A percentile compares a stretch with the other conserved stretches of the same genome.
These are phyloP conservation scores for Brachionus plicatilis DNA, from an alignment of 1,140 invertebrate species.

Conservation along the genomic window DNA sequence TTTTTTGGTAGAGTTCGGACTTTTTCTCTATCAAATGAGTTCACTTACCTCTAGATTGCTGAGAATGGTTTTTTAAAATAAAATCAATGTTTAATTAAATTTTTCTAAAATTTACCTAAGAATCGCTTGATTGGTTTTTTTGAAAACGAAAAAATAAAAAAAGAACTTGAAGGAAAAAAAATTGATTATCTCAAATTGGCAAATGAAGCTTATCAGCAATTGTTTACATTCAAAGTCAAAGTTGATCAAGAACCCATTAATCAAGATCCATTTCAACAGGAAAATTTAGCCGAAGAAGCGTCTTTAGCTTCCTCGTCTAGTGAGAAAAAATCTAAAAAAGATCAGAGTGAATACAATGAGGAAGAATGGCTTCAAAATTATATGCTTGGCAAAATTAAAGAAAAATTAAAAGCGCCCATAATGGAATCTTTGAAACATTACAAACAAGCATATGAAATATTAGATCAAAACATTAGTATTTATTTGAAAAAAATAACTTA, in stretches of 20 bases:
- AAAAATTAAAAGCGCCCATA: neutral
- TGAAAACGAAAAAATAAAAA: neutral
- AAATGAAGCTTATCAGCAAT: neutral
- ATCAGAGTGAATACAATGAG: neutral
- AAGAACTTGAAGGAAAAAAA: neutral
- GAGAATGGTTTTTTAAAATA: neutral
- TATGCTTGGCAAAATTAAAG: slow-evolving; percentile 33
- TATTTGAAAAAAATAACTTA: slow-evolving; percentile 33
- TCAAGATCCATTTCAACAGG: neutral
- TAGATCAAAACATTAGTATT: neutral
- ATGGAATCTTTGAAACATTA: slow-evolving; percentile 5
- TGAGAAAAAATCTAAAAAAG: neutral
- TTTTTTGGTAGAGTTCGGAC: slow-evolving; percentile 8
- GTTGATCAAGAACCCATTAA: neutral
- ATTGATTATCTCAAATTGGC: neutral
- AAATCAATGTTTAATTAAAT: neutral
- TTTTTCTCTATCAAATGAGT: slow-evolving; percentile 20
- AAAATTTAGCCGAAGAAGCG: neutral
- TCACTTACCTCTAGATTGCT: slow-evolving; percentile 15
- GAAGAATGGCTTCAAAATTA: slow-evolving; percentile 35
- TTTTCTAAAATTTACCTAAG: neutral
- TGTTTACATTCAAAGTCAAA: neutral
- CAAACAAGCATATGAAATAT: slow-evolving; percentile 14
- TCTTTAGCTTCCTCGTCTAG: neutral
- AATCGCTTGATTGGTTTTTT: neutral